Evolutionary conservation across 2,113 vertebrate species (phyloP).

Genomic region (Carettochelys insculpta): DNA sequence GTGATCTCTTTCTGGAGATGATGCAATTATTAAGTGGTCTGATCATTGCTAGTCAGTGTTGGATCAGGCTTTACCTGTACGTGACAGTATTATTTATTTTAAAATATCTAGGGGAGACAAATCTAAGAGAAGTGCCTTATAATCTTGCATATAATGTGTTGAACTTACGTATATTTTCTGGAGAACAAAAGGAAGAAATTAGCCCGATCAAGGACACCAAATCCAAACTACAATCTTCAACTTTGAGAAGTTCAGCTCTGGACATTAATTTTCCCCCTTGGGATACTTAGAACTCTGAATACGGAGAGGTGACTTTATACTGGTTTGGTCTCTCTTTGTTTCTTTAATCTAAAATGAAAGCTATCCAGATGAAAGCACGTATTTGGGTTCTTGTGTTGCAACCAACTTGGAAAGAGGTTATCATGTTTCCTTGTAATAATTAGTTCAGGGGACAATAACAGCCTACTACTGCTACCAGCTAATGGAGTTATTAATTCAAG

Average conservation of each 20-base stretch:
- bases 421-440: slow-evolving; percentile 21
- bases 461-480: slow-evolving; percentile 54
- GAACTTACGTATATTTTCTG: background rate
- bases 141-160: slow-evolving; percentile 18
- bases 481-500: slow-evolving; percentile 69
- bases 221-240: background rate
- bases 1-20: background rate
- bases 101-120: slow-evolving; percentile 32
- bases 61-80: slow-evolving; percentile 23
- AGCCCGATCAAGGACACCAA: background rate
- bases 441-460: slow-evolving; percentile 36
- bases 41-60: background rate
- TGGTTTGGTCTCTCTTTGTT: background rate
- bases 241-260: background rate
- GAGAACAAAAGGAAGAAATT: background rate
- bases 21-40: background rate
- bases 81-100: slow-evolving; percentile 7
- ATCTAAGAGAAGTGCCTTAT: slow-evolving; percentile 8
- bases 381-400: background rate
- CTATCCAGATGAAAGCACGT: background rate
- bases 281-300: background rate
- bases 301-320: background rate
- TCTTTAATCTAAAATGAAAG: slow-evolving; percentile 27
- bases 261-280: background rate
- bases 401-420: slow-evolving; percentile 13